A percentile compares a stretch with the other conserved stretches of the same genome.
These are phyloP conservation scores for Heterodera schachtii DNA, from an alignment of 1,140 invertebrate genomes.

Conservation along the genomic window DNA sequence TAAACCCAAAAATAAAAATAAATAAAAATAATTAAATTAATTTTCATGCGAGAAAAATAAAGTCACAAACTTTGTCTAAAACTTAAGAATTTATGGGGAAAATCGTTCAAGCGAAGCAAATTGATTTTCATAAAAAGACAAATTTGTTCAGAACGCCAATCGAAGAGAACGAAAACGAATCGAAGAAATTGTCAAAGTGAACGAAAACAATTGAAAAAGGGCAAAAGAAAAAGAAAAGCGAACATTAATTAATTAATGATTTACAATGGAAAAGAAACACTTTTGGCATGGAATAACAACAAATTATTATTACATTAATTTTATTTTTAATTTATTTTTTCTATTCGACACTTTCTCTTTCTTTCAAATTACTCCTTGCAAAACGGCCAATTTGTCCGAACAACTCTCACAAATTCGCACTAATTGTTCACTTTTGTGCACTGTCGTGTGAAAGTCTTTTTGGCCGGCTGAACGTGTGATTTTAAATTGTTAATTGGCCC, in stretches of 20 bases:
- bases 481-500: background rate
- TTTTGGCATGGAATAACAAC: background rate
- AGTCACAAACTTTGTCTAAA: background rate
- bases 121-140: background rate
- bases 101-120: background rate
- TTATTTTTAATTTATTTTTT: background rate
- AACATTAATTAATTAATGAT: background rate
- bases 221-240: background rate
- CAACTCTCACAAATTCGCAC: constrained; percentile 19
- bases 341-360: background rate
- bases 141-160: too few relatives aligned
- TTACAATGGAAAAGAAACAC: too few relatives aligned
- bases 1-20: too few relatives aligned
- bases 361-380: constrained; percentile 2
- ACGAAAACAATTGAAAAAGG: too few relatives aligned
- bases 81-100: background rate
- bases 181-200: too few relatives aligned
- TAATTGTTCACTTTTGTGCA: constrained; percentile 26
- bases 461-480: constrained; percentile 1
- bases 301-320: background rate
- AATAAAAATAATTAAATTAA: background rate
- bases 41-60: background rate
- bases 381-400: constrained; percentile 12
- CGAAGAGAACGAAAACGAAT: too few relatives aligned
- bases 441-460: constrained; percentile 19